phyloP scores from a whole-genome alignment of 2,113 vertebrate species.

The Butorides virescens region DNA sequence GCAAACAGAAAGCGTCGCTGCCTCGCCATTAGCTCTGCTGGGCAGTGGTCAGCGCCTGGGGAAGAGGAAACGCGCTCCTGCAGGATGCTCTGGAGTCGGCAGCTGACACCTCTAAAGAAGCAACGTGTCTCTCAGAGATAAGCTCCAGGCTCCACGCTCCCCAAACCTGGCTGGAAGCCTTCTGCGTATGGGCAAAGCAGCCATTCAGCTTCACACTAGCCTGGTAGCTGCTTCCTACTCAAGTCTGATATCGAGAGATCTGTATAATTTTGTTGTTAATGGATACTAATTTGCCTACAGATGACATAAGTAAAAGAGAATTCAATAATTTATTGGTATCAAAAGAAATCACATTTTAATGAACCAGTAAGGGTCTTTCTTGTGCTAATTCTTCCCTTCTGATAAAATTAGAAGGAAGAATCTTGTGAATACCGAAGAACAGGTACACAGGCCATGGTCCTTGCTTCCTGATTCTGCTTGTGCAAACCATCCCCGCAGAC shows the following conservation, averaged over 20 bases:
- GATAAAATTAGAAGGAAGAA: neutral
- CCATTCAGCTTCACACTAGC: neutral
- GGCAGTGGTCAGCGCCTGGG: too few species aligned
- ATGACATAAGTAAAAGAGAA: neutral
- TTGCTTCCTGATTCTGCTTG: neutral
- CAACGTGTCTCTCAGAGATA: neutral
- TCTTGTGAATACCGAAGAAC: neutral
- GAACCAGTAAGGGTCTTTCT: neutral
- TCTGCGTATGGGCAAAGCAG: neutral
- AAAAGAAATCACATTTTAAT: constrained; percentile 38
- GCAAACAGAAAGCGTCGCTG: neutral
- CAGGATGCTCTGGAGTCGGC: neutral
- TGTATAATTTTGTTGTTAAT: neutral
- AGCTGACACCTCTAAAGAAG: neutral
- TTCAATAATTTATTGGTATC: neutral
- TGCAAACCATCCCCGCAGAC: neutral
- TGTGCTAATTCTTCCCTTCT: neutral
- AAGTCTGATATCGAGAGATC: neutral
- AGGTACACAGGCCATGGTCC: neutral
- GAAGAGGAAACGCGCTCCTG: neutral
- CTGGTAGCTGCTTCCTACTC: neutral
- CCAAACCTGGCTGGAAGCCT: neutral
- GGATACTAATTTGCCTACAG: neutral
- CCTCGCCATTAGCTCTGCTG: neutral
- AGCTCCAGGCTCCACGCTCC: neutral